Evolutionary conservation across 2,113 vertebrate species (phyloP).

Genomic region (Campylomormyrus numenius): DNA sequence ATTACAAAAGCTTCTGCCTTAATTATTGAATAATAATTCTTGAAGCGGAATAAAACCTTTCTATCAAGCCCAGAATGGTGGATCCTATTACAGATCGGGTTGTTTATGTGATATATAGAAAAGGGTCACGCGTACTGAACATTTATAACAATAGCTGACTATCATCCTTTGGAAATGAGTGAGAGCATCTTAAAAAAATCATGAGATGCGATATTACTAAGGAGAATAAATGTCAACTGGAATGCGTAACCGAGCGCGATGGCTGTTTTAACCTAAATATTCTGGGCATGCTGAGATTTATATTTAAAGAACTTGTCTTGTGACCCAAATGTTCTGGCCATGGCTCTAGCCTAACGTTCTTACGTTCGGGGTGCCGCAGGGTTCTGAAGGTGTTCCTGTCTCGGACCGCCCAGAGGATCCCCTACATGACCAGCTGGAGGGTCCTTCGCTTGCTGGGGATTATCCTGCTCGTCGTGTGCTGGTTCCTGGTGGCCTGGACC

Average conservation of each 20-base stretch:
- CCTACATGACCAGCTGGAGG: conserved; percentile 93
- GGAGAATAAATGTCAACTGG: neutral
- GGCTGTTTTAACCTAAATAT: neutral
- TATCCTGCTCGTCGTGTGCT: conserved; percentile 86
- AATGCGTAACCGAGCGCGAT: neutral
- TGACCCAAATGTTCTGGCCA: neutral
- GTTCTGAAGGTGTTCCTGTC: conserved; percentile 98
- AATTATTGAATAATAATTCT: conserved; percentile 1
- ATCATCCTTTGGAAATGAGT: neutral
- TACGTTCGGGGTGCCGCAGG: conserved; percentile 49
- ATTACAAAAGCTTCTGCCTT: neutral
- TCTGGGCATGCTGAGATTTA: neutral
- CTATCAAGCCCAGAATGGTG: neutral
- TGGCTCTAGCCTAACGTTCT: neutral
- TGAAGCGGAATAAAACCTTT: neutral
- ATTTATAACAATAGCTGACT: neutral
- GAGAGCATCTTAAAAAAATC: neutral
- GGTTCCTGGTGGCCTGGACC: conserved; percentile 96
- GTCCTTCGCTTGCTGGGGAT: conserved; percentile 87
- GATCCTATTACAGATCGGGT: neutral
- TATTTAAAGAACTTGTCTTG: neutral
- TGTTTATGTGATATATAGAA: neutral
- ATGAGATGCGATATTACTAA: neutral
- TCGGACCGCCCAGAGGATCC: conserved; percentile 88
- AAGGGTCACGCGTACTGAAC: neutral